phyloP scores from a whole-genome alignment of 2,888 invertebrate genomes.

The Eupsilia transversa region DNA sequence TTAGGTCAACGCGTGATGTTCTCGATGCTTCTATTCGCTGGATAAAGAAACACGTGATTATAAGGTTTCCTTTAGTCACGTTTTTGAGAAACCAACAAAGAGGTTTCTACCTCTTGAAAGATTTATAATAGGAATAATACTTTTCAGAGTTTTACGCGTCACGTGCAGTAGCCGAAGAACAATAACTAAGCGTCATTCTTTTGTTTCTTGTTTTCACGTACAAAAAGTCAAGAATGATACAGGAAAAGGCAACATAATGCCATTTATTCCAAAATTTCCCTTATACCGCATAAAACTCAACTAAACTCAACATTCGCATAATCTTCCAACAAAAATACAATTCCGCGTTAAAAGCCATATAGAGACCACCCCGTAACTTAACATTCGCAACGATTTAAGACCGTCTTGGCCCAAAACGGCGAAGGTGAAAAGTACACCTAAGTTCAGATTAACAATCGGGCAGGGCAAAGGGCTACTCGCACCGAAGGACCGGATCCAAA shows the following conservation, averaged over 20 bases:
- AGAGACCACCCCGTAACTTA: constrained; percentile 72
- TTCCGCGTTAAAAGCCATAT: constrained; percentile 44
- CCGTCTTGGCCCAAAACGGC: constrained; percentile 75
- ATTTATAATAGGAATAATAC: constrained; percentile 9
- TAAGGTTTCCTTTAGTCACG: constrained; percentile 22
- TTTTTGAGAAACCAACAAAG: constrained; percentile 37
- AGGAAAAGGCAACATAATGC: neutral
- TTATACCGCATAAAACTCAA: neutral
- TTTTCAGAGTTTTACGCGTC: constrained; percentile 30
- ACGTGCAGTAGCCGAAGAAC: constrained; percentile 39
- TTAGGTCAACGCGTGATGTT: constrained; percentile 32
- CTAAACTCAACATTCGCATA: neutral
- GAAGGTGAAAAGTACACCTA: constrained; percentile 87
- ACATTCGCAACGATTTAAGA: constrained; percentile 78
- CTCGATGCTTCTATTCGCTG: constrained; percentile 23
- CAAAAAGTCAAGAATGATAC: neutral
- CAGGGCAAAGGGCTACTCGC: constrained; percentile 76
- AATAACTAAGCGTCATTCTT: constrained; percentile 2
- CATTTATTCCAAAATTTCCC: neutral
- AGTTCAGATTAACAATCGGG: constrained; percentile 87
- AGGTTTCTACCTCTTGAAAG: neutral
- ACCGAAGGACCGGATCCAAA: constrained; percentile 74
- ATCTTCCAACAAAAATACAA: constrained; percentile 38
- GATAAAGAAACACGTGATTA: constrained; percentile 4
- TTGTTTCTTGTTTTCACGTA: constrained; percentile 1